Conservation (phyloP, 2,888 invertebrate genomes). For the Dolichopus griseipennis region DNA sequence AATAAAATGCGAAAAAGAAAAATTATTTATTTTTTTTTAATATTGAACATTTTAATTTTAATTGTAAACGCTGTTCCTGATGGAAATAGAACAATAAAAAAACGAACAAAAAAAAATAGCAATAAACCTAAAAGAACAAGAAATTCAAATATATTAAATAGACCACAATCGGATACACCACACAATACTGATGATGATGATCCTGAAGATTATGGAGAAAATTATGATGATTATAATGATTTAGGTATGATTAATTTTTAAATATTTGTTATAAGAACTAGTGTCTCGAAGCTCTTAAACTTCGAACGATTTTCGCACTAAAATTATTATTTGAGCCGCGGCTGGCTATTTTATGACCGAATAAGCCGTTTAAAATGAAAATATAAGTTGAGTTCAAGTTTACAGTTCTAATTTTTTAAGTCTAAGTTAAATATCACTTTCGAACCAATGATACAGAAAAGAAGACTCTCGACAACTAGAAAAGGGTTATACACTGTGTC, state of each 20-base stretch:
- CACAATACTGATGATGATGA: conserved; percentile 16
- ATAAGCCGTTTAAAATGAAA: too few relatives aligned
- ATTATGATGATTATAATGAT: conserved; percentile 15
- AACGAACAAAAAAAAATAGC: conserved; percentile 12
- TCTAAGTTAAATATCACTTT: too few relatives aligned
- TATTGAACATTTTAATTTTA: neutral
- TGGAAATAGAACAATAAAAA: conserved; percentile 13
- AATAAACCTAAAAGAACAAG: conserved; percentile 10
- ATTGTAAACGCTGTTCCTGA: neutral
- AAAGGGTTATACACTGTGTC: too few relatives aligned
- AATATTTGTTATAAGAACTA: too few relatives aligned
- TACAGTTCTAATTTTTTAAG: too few relatives aligned
- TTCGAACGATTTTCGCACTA: too few relatives aligned
- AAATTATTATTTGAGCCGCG: too few relatives aligned
- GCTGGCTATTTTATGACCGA: too few relatives aligned
- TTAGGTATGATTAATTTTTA: conserved; percentile 9
- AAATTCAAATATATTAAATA: conserved; percentile 14
- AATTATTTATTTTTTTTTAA: neutral
- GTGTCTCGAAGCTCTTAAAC: too few relatives aligned
- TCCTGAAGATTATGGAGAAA: conserved; percentile 16
- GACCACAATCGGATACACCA: conserved; percentile 19
- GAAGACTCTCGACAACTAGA: too few relatives aligned
- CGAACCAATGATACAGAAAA: too few relatives aligned
- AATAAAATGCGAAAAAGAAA: neutral
- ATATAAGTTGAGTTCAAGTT: too few relatives aligned